Base-by-base conservation (phyloP, 2,797 vertebrate species). In the Tarsius wallacei region DNA sequence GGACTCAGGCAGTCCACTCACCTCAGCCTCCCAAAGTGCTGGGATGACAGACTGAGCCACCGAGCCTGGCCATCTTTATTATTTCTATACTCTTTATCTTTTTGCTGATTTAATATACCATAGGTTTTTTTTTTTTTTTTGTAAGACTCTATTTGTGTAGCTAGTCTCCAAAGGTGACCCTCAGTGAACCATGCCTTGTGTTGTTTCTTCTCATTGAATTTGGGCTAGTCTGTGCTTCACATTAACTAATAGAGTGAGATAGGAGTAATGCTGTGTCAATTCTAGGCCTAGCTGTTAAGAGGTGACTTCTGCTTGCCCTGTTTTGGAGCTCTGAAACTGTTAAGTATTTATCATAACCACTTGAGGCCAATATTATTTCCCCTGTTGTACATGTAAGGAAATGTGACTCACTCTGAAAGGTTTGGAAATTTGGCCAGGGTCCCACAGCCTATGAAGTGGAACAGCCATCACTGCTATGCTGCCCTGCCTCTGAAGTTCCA, bases 21-120 rank as follows among this genome's bases (percentile, higher is more conserved):
- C 42, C 42, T 42, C 42, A 42, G 3, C 42, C 42, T 42, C 42
- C 42, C 42, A 42, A 42, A 42, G 42, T 42, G 42, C 42, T 42
- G 42, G 42, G 42, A 42, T 42, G 42, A 42, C 3, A 42, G 42
- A 6, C 42, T 42, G 42, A 42, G 42, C 42, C 42, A 42, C 42
- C 42, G 4, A 42, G 42, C 42, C 42, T 42, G 21, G 24, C 3
- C 11, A 73, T 49, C 28, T 61, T 57, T 74, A 71, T 42, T 74
- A 17, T 94, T 89, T 74, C 85, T 74, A 1, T 80, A 17, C n/a
- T 36, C 9, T 78, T 96, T 86, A 31, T 49, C 14, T 92, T 92
- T n/a, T 80, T 73, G 57, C 57, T 22, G 36, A 55, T 70, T 77
- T 42, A 42, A 42, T 42, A 42, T 42, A 42, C 42, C 42, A 5